A percentile compares a stretch with the other conserved stretches of the same genome.
phyloP scores from a whole-genome alignment of 2,797 vertebrate species.

The Morus bassanus region DNA sequence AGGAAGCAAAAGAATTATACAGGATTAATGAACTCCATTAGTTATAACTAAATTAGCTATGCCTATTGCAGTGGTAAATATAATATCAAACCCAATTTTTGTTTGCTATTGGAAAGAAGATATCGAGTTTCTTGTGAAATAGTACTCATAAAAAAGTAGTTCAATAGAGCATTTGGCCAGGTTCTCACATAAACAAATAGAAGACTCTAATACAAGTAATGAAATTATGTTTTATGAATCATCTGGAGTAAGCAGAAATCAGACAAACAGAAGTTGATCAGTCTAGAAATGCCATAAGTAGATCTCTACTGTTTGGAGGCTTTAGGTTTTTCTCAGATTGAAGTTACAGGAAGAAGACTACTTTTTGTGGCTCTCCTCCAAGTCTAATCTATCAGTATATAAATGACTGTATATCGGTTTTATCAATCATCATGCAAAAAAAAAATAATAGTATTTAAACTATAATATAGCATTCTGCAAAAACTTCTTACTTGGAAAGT shows the following conservation, averaged over 20 bases:
- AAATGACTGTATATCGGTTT: not conserved
- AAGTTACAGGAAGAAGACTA: not conserved
- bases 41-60: slow-evolving; percentile 20
- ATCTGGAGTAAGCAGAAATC: slow-evolving; percentile 16
- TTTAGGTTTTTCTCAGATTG: not conserved
- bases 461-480: not conserved
- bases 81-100: not conserved
- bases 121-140: slow-evolving; percentile 31
- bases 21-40: slow-evolving; percentile 44
- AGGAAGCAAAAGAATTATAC: not conserved
- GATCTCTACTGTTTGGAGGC: not conserved
- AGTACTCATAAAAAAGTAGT: slow-evolving; percentile 14
- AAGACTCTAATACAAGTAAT: not conserved
- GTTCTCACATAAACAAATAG: slow-evolving; percentile 17
- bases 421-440: not conserved
- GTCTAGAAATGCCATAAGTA: not conserved
- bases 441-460: not conserved
- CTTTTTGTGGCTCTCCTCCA: not conserved
- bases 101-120: slow-evolving; percentile 5
- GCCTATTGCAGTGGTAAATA: not conserved
- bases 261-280: not conserved
- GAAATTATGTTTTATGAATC: slow-evolving; percentile 14
- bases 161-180: slow-evolving; percentile 10
- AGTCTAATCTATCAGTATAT: not conserved
- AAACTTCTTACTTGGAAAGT: not conserved